Conservation (phyloP, 2,888 invertebrate species). For the Latrodectus elegans region DNA sequence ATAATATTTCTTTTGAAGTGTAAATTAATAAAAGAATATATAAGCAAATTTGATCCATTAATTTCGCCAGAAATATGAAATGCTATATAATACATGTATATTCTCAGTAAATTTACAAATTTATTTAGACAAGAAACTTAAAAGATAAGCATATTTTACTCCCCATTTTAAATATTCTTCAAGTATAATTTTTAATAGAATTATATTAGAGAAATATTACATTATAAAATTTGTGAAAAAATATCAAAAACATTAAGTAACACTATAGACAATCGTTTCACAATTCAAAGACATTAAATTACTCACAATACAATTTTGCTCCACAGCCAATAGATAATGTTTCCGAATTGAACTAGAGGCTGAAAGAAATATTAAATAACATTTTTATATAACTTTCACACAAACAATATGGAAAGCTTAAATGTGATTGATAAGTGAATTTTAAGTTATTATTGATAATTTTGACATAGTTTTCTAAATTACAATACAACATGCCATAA, state of each 20-base stretch:
- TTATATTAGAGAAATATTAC: neutral
- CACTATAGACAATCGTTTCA: neutral
- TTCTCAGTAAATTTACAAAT: no score
- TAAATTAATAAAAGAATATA: no score
- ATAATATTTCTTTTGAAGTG: no score
- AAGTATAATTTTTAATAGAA: neutral
- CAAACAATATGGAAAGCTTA: neutral
- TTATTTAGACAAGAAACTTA: no score
- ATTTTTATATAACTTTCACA: neutral
- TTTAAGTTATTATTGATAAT: neutral
- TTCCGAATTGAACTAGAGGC: conserved; percentile 45
- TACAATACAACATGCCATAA: neutral
- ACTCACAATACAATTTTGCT: conserved; percentile 64
- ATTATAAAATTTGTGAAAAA: neutral
- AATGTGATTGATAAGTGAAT: neutral
- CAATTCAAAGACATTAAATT: neutral
- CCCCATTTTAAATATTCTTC: no score
- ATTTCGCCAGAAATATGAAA: no score
- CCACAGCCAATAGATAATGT: conserved; percentile 61
- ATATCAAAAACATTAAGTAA: neutral
- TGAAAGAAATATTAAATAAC: conserved; percentile 26
- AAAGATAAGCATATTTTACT: no score
- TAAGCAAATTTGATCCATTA: no score
- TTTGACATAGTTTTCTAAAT: neutral
- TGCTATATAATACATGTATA: no score